phyloP scores from a whole-genome alignment of 1,140 invertebrate genomes.

The Brachionus asplanchnoidis region DNA sequence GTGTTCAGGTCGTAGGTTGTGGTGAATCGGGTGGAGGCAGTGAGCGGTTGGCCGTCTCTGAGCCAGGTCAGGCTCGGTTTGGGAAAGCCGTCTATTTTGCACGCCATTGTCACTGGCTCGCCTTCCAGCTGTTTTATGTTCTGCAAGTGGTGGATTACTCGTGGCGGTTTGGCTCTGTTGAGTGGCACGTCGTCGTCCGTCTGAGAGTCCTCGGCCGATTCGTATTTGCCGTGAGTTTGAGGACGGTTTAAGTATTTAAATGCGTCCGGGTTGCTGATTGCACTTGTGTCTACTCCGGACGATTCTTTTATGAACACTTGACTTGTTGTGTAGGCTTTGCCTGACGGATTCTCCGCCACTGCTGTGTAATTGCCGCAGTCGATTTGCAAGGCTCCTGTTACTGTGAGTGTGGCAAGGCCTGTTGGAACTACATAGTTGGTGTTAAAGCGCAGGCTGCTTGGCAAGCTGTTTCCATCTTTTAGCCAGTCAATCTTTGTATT shows the following conservation, averaged over 20 bases:
- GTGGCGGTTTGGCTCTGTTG: conserved; percentile 24
- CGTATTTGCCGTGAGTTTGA: neutral
- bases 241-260: conserved; percentile 28
- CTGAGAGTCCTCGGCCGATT: conserved; percentile 35
- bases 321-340: conserved; percentile 19
- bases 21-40: conserved; percentile 10
- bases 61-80: conserved; percentile 60
- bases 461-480: conserved; percentile 33
- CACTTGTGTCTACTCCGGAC: neutral
- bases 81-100: conserved; percentile 71
- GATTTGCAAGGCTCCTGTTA: neutral
- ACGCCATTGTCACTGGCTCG: conserved; percentile 69
- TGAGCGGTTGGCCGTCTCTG: conserved; percentile 20
- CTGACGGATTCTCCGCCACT: conserved; percentile 29
- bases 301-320: conserved; percentile 32
- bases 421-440: conserved; percentile 39
- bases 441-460: neutral
- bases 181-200: conserved; percentile 33
- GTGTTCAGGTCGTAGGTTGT: conserved; percentile 34
- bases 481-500: neutral
- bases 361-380: conserved; percentile 27
- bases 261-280: conserved; percentile 17
- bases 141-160: conserved; percentile 9
- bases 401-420: neutral
- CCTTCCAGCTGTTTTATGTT: conserved; percentile 57